A percentile compares a stretch with the other conserved stretches of the same genome.
phyloP scores from a whole-genome alignment of 2,888 invertebrate species.

The Ariolimax columbianus region DNA sequence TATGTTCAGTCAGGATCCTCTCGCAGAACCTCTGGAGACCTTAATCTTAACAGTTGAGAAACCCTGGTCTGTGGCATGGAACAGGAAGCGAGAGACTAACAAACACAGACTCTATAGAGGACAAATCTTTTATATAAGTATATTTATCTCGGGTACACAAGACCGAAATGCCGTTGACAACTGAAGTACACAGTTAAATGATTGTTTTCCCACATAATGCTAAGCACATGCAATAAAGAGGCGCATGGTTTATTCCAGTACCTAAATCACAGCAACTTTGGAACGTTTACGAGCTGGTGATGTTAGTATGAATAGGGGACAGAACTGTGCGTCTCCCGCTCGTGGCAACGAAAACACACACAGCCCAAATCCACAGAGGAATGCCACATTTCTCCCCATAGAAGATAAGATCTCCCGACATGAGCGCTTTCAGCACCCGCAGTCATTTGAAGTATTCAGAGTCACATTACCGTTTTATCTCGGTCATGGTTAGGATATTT shows the following conservation, averaged over 20 bases:
- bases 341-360: not conserved
- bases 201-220: constrained; percentile 6
- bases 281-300: not conserved
- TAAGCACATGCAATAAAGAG: constrained; percentile 16
- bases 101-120: not conserved
- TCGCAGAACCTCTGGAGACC: no score
- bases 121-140: not conserved
- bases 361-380: not conserved
- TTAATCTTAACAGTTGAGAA: no score
- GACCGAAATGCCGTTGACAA: constrained; percentile 3
- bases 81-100: not conserved
- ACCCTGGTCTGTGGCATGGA: not conserved
- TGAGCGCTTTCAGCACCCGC: not conserved
- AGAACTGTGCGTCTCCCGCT: not conserved
- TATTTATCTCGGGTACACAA: constrained; percentile 28
- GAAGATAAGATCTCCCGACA: not conserved
- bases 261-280: constrained; percentile 12
- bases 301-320: not conserved
- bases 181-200: constrained; percentile 15
- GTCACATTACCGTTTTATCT: not conserved
- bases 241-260: not conserved
- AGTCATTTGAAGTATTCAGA: not conserved
- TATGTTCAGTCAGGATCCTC: no score
- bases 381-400: not conserved
- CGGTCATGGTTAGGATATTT: not conserved